A percentile compares a stretch with the other conserved stretches of the same genome.
phyloP scores from a whole-genome alignment of 2,797 vertebrate species.

The Sebastes nivosus region DNA sequence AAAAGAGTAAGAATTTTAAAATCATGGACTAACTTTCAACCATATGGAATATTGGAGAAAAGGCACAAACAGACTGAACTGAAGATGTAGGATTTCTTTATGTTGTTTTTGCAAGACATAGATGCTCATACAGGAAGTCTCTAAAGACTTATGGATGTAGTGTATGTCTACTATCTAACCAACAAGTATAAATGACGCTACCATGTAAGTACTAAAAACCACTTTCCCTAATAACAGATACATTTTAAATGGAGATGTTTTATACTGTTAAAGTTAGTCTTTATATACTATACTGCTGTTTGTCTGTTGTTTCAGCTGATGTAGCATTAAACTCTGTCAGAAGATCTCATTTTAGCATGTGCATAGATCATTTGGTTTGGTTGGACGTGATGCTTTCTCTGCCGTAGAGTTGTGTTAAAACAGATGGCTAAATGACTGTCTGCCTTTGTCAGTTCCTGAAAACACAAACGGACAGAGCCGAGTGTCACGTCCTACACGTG shows the following conservation, averaged over 20 bases:
- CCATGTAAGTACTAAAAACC: conserved; percentile 58
- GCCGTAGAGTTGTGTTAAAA: conserved; percentile 30
- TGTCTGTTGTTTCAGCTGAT: conserved; percentile 64
- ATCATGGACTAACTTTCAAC: background rate
- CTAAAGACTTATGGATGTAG: conserved; percentile 57
- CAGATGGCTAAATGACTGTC: conserved; percentile 7
- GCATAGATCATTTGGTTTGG: background rate
- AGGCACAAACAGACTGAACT: background rate
- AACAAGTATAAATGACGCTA: conserved; percentile 58
- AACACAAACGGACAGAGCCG: background rate
- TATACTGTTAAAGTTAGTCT: conserved; percentile 67
- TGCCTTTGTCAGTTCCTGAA: conserved; percentile 15
- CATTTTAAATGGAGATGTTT: conserved; percentile 60
- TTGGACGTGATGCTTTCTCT: conserved; percentile 7
- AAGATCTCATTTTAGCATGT: conserved; percentile 58
- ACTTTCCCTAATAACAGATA: conserved; percentile 43
- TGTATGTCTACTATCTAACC: conserved; percentile 74
- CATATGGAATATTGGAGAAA: background rate
- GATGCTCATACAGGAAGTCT: conserved; percentile 41
- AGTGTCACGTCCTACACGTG: background rate
- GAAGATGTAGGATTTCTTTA: background rate
- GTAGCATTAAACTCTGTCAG: conserved; percentile 57
- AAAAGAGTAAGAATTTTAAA: background rate
- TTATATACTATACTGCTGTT: conserved; percentile 70
- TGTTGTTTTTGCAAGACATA: conserved; percentile 43